phyloP scores from a whole-genome alignment of 2,888 invertebrate genomes.

The Metellina segmentata region DNA sequence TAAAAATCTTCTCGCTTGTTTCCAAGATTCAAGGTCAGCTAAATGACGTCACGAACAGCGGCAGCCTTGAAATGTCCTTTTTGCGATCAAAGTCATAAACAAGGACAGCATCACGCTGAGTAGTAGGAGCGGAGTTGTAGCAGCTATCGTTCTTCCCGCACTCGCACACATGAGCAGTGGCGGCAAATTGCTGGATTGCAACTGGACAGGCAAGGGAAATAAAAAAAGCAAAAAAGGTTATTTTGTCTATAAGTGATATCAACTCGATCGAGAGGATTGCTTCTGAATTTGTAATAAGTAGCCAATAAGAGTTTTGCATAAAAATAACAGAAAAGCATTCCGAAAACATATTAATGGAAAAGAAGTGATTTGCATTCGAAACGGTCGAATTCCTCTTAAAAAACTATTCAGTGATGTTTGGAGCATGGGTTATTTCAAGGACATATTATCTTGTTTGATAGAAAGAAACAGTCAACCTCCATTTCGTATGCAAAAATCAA shows the following conservation, averaged over 20 bases:
- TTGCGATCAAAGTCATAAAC: conserved; percentile 74
- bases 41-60: conserved; percentile 72
- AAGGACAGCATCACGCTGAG: conserved; percentile 64
- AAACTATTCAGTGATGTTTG: no score
- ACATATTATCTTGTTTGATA: no score
- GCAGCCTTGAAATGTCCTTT: conserved; percentile 74
- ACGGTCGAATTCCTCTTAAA: no score
- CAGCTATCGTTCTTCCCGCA: neutral
- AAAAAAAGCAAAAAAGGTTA: neutral
- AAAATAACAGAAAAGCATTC: no score
- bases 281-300: no score
- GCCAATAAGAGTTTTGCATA: no score
- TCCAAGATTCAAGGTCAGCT: conserved; percentile 69
- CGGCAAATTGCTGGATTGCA: conserved; percentile 32
- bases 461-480: no score
- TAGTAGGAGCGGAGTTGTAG: conserved; percentile 36
- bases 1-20: conserved; percentile 51
- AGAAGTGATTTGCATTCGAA: no score
- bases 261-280: neutral
- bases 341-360: no score
- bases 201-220: neutral
- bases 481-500: no score
- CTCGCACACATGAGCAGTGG: neutral
- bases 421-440: no score
- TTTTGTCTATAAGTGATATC: neutral